phyloP scores from a whole-genome alignment of 2,888 invertebrate genomes.

The Philereme transversata region DNA sequence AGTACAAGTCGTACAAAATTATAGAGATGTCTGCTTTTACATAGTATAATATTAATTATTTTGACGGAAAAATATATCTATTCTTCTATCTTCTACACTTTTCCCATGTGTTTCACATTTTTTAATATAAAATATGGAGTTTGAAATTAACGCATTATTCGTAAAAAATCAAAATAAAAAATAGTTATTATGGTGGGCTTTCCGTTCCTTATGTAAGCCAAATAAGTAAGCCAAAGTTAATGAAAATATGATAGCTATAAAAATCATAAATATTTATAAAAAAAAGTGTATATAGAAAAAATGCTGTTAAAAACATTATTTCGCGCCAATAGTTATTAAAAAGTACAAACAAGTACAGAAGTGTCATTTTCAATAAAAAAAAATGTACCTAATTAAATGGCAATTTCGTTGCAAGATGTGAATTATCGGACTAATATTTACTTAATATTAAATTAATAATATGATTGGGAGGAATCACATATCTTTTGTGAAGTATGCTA shows the following conservation, averaged over 20 bases:
- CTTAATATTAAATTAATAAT: slow-evolving; percentile 41
- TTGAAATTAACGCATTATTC: slow-evolving; percentile 61
- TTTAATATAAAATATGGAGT: slow-evolving; percentile 32
- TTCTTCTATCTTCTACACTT: slow-evolving; percentile 46
- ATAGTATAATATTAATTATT: slow-evolving; percentile 53
- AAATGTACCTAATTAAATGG: slow-evolving; percentile 23
- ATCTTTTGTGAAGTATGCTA: slow-evolving; percentile 55
- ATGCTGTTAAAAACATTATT: slow-evolving; percentile 43
- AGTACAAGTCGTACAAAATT: slow-evolving; percentile 47
- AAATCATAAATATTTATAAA: slow-evolving; percentile 34
- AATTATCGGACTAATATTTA: slow-evolving; percentile 34
- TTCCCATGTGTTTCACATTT: slow-evolving; percentile 41
- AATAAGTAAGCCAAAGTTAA: slow-evolving; percentile 76
- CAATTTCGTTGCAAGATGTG: slow-evolving; percentile 25
- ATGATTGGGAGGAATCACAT: slow-evolving; percentile 58
- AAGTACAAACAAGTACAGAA: slow-evolving; percentile 65
- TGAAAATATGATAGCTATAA: slow-evolving; percentile 45
- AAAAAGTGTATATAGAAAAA: slow-evolving; percentile 39
- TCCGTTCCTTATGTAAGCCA: slow-evolving; percentile 68
- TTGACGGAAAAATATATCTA: slow-evolving; percentile 43
- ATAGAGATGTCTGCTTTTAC: slow-evolving; percentile 61
- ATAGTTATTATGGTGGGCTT: slow-evolving; percentile 36
- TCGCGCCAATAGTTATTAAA: slow-evolving; percentile 51
- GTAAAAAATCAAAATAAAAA: slow-evolving; percentile 32
- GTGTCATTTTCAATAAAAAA: slow-evolving; percentile 51